phyloP scores from a whole-genome alignment of 2,113 vertebrate genomes.

The Microtus oregoni region DNA sequence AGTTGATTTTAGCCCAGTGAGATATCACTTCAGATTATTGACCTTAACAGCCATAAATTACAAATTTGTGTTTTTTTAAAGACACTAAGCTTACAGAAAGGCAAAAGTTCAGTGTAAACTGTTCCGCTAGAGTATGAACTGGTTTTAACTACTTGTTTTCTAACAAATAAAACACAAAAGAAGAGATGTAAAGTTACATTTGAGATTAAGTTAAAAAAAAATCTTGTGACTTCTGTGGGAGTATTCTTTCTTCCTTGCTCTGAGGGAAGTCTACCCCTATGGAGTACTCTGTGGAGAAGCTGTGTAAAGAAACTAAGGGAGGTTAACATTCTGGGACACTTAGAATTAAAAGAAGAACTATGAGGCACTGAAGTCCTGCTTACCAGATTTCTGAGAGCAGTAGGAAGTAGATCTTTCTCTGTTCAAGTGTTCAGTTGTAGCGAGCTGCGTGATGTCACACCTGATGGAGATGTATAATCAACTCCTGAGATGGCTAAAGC shows the following conservation, averaged over 20 bases:
- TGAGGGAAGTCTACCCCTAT: neutral
- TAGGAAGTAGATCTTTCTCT: neutral
- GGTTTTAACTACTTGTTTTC: neutral
- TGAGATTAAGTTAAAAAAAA: neutral
- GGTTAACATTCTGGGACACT: too few relatives aligned
- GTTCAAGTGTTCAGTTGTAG: neutral
- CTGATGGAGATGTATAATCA: too few relatives aligned
- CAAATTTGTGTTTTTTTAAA: conserved; percentile 1
- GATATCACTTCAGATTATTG: conserved; percentile 3
- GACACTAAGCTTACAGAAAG: neutral
- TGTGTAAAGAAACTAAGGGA: neutral
- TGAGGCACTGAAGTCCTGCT: neutral
- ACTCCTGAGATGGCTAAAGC: too few relatives aligned
- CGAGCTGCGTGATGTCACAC: too few relatives aligned
- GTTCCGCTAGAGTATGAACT: neutral
- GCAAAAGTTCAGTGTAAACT: neutral
- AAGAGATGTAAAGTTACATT: neutral
- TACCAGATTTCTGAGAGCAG: neutral
- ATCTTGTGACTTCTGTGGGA: too few relatives aligned
- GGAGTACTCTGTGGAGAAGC: neutral
- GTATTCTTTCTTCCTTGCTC: neutral
- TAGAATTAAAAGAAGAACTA: neutral
- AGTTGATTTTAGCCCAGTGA: neutral
- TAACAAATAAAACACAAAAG: neutral
- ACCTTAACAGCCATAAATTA: neutral